Percentiles rank a stretch among this genome's conserved stretches.
Conservation (phyloP, 1,140 invertebrate species). For the Sycophaga agraensis region DNA sequence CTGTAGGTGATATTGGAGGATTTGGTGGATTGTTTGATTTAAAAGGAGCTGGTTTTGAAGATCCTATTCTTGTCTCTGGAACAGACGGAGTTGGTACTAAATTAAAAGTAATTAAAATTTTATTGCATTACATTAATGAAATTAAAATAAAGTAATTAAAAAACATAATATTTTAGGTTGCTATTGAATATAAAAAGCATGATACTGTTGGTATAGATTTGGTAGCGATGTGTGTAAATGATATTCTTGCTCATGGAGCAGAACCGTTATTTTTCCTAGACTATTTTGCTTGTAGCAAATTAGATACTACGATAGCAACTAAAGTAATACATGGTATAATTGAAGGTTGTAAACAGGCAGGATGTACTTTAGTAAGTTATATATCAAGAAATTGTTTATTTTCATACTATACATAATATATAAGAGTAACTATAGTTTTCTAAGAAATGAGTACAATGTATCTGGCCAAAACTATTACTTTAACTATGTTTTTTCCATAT, state of each 20-base stretch:
- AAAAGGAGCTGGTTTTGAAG: slow-evolving; percentile 66
- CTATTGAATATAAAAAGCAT: slow-evolving; percentile 76
- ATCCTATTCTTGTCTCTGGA: slow-evolving; percentile 89
- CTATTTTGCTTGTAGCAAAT: slow-evolving; percentile 89
- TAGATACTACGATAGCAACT: slow-evolving; percentile 75
- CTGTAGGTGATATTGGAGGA: slow-evolving; percentile 80
- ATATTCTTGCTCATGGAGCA: slow-evolving; percentile 91
- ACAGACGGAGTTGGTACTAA: slow-evolving; percentile 98
- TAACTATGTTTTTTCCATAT: too few relatives aligned
- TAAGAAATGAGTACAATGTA: too few relatives aligned
- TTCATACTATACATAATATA: not conserved
- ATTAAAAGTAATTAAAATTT: slow-evolving; percentile 70
- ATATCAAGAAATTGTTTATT: not conserved
- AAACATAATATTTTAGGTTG: slow-evolving; percentile 65
- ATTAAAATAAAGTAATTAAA: slow-evolving; percentile 9
- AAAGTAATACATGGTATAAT: slow-evolving; percentile 83
- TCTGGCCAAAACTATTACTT: too few relatives aligned
- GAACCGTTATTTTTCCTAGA: slow-evolving; percentile 95
- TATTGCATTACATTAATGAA: not conserved
- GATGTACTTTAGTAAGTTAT: slow-evolving; percentile 77
- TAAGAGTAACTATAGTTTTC: too few relatives aligned
- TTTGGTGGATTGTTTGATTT: slow-evolving; percentile 93
- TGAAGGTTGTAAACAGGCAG: slow-evolving; percentile 81
- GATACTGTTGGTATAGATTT: slow-evolving; percentile 90
- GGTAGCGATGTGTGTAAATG: slow-evolving; percentile 98